A percentile compares a stretch with the other conserved stretches of the same genome.
phyloP scores from a whole-genome alignment of 1,140 invertebrate genomes.

The Sarcophaga bullata region DNA sequence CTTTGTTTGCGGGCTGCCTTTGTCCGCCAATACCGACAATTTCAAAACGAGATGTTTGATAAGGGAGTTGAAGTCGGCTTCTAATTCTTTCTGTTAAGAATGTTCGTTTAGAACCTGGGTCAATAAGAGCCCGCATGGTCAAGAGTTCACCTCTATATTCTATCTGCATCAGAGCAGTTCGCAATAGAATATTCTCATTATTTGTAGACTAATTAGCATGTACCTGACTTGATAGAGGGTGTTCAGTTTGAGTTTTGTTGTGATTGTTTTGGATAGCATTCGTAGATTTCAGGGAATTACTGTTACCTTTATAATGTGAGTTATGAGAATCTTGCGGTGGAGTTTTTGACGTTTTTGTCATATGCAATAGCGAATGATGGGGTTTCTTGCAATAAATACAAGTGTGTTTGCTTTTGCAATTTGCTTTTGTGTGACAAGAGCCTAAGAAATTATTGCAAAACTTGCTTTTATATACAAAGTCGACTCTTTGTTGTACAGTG shows the following conservation, averaged over 20 bases:
- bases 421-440: neutral
- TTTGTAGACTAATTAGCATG: neutral
- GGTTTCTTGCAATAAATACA: neutral
- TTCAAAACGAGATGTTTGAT: neutral
- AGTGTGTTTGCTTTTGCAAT: constrained; percentile 4
- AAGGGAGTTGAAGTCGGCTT: neutral
- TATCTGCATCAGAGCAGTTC: neutral
- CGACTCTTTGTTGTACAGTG: neutral
- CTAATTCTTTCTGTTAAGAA: constrained; percentile 8
- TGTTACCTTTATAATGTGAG: neutral
- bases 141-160: neutral
- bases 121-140: neutral
- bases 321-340: neutral
- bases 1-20: neutral
- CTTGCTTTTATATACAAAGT: neutral
- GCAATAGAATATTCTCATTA: neutral
- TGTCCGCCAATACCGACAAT: neutral
- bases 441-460: neutral
- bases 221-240: neutral
- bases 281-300: neutral
- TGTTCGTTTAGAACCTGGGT: constrained; percentile 1
- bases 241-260: neutral
- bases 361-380: neutral
- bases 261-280: neutral
- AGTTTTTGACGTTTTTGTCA: neutral